A percentile compares a stretch with the other conserved stretches of the same genome.
phyloP scores from a whole-genome alignment of 2,797 vertebrate genomes.

The Pseudotriccus pelzelni region DNA sequence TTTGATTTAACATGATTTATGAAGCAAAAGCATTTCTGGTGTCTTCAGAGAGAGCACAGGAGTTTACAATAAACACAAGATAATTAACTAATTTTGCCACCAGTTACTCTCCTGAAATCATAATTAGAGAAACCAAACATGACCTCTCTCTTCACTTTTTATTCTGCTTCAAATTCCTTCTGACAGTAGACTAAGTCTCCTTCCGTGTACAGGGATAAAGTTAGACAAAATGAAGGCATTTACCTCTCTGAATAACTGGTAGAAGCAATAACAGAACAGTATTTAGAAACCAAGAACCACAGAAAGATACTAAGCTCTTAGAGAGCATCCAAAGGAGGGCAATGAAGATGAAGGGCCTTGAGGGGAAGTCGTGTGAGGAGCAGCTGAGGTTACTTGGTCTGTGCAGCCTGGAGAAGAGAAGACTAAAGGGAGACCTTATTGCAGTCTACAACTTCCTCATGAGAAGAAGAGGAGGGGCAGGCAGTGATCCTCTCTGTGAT shows the following conservation, averaged over 20 bases:
- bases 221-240: background rate
- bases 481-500: background rate
- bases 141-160: background rate
- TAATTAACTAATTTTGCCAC: slow-evolving; percentile 63
- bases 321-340: background rate
- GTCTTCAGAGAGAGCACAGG: slow-evolving; percentile 41
- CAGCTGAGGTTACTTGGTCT: background rate
- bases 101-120: slow-evolving; percentile 42
- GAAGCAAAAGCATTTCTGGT: slow-evolving; percentile 40
- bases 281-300: background rate
- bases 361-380: background rate
- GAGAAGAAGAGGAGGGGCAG: background rate
- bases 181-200: background rate
- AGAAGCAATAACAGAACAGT: background rate
- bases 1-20: slow-evolving; percentile 63
- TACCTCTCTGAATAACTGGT: background rate
- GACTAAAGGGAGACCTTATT: background rate
- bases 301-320: background rate
- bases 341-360: background rate
- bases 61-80: slow-evolving; percentile 52
- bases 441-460: background rate
- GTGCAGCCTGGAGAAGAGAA: background rate
- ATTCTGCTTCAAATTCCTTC: background rate
- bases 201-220: background rate
- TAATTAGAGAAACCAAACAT: slow-evolving; percentile 42